phyloP scores from a whole-genome alignment of 2,888 invertebrate genomes.

The Phymatocera aterrima region DNA sequence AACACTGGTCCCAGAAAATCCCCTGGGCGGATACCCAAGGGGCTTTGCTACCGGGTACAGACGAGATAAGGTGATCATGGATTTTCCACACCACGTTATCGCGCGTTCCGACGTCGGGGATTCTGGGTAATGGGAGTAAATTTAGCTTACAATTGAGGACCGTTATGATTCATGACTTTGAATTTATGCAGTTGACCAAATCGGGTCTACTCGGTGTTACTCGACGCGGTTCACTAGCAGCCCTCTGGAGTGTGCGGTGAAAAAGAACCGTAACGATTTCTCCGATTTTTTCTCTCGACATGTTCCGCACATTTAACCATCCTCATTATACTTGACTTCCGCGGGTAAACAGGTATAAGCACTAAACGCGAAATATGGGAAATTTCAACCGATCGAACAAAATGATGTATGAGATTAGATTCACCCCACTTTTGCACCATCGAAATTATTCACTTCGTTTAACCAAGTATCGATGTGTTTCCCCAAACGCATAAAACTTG shows the following conservation, averaged over 20 bases:
- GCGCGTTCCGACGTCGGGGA: conserved; percentile 22
- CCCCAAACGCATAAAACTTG: conserved; percentile 56
- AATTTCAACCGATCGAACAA: conserved; percentile 30
- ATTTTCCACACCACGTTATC: conserved; percentile 42
- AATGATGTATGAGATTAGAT: conserved; percentile 35
- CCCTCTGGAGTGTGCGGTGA: background rate
- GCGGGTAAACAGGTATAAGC: background rate
- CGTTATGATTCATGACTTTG: conserved; percentile 31
- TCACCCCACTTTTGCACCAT: conserved; percentile 63
- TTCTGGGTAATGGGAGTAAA: conserved; percentile 33
- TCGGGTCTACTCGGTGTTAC: background rate
- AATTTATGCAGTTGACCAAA: conserved; percentile 30
- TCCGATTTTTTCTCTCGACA: background rate
- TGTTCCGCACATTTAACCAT: background rate
- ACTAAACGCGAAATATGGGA: conserved; percentile 27
- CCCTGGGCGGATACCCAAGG: conserved; percentile 31
- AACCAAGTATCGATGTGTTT: conserved; percentile 71
- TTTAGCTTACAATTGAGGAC: conserved; percentile 18
- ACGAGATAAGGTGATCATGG: conserved; percentile 43
- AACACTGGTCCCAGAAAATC: background rate
- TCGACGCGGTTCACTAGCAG: conserved; percentile 7
- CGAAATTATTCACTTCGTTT: conserved; percentile 70
- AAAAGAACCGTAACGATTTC: background rate
- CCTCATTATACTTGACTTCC: background rate
- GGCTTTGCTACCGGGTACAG: conserved; percentile 16